Percentiles rank a stretch among this genome's conserved stretches.
phyloP scores from a whole-genome alignment of 1,140 invertebrate species.

The Maniola jurtina region DNA sequence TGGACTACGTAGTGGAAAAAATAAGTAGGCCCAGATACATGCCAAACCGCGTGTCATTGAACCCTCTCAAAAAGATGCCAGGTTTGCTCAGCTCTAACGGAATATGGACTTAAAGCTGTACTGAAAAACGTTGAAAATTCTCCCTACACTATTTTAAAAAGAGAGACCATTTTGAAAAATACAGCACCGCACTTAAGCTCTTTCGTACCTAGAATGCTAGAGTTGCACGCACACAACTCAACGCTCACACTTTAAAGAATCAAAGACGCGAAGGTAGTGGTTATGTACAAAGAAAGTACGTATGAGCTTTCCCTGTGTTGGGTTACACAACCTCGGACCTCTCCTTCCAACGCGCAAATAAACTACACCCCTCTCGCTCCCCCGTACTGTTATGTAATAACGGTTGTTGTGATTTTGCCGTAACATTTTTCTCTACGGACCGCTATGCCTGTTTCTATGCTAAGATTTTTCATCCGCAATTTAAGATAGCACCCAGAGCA shows the following conservation, averaged over 20 bases:
- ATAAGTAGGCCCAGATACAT: slow-evolving; percentile 64
- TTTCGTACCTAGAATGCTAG: slow-evolving; percentile 43
- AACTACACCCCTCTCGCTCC: slow-evolving; percentile 45
- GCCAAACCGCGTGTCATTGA: slow-evolving; percentile 74
- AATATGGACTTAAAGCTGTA: slow-evolving; percentile 48
- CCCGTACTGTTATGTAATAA: slow-evolving; percentile 74
- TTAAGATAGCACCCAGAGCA: slow-evolving; percentile 35
- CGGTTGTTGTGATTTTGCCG: slow-evolving; percentile 71
- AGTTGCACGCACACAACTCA: slow-evolving; percentile 52
- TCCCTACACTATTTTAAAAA: slow-evolving; percentile 37
- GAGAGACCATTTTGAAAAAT: slow-evolving; percentile 68
- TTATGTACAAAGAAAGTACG: slow-evolving; percentile 72
- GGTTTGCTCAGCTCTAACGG: slow-evolving; percentile 17
- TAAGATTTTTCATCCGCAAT: slow-evolving; percentile 48
- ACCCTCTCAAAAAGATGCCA: slow-evolving; percentile 67
- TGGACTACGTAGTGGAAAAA: slow-evolving; percentile 63
- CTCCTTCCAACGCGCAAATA: slow-evolving; percentile 46
- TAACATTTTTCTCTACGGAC: slow-evolving; percentile 69
- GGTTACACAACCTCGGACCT: slow-evolving; percentile 68
- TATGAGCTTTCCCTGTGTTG: slow-evolving; percentile 74
- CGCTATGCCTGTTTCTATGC: slow-evolving; percentile 47
- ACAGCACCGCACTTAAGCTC: slow-evolving; percentile 52
- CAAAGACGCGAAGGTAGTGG: slow-evolving; percentile 53
- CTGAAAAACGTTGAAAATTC: slow-evolving; percentile 43
- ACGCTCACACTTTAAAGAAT: slow-evolving; percentile 44